Evolutionary conservation across 2,888 invertebrate genomes (phyloP).

Genomic region (Malthinus seriepunctatus): DNA sequence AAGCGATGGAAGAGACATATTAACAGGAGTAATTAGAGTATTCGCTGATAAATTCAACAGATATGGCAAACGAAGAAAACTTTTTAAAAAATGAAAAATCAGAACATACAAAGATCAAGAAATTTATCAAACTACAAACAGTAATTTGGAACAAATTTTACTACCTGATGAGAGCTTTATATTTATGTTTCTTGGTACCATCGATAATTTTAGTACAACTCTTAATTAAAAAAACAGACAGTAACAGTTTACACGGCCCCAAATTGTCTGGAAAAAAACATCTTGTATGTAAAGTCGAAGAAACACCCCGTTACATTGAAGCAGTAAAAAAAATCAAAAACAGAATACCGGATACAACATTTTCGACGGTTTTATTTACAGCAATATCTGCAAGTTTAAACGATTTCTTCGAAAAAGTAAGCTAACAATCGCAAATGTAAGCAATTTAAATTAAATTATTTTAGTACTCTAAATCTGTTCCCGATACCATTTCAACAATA

Average conservation of each 20-base stretch:
- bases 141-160: too few species aligned
- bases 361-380: conserved; percentile 1
- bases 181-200: background rate
- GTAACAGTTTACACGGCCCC: background rate
- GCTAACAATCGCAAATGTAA: background rate
- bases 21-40: too few species aligned
- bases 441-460: background rate
- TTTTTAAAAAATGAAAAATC: too few species aligned
- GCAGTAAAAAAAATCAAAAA: background rate
- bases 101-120: too few species aligned
- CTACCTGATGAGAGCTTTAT: too few species aligned
- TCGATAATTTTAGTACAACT: background rate
- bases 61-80: too few species aligned
- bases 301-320: background rate
- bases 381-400: background rate
- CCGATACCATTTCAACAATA: background rate
- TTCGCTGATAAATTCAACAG: too few species aligned
- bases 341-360: background rate
- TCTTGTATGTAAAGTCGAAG: background rate
- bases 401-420: background rate
- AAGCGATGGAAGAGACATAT: too few species aligned
- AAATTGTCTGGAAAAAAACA: background rate
- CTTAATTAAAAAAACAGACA: background rate
- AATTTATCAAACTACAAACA: too few species aligned
- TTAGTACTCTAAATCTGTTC: conserved; percentile 4